Evolutionary conservation across 2,888 invertebrate genomes (phyloP).

Genomic region (Caprella mutica): DNA sequence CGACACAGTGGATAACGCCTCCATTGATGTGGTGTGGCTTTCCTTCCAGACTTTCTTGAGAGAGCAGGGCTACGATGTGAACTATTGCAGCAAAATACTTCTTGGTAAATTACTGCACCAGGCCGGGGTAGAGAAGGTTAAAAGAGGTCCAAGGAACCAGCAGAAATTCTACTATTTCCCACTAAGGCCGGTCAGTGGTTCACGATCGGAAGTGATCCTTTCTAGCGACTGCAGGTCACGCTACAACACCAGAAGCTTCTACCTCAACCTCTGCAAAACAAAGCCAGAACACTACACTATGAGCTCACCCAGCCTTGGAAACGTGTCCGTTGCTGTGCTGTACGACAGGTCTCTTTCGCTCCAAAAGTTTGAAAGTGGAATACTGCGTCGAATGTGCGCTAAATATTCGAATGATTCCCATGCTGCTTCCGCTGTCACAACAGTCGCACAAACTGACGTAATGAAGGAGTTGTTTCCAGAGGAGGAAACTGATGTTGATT

Average conservation of each 20-base stretch:
- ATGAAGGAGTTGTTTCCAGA: no score
- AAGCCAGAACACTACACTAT: slow-evolving; percentile 3
- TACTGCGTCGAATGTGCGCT: no score
- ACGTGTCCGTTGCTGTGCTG: slow-evolving; percentile 5
- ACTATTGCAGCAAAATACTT: slow-evolving; percentile 9
- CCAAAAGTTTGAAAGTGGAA: background rate
- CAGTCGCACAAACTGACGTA: no score
- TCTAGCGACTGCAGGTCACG: background rate
- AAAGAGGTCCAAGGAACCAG: background rate
- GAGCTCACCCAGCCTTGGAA: background rate
- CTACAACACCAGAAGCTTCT: background rate
- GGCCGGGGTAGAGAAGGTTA: slow-evolving; percentile 8
- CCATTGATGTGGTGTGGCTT: slow-evolving; percentile 10
- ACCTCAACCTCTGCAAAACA: background rate
- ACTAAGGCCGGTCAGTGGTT: background rate
- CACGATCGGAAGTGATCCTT: background rate
- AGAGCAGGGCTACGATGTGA: background rate
- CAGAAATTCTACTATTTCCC: slow-evolving; percentile 10
- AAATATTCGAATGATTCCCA: no score
- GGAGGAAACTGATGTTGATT: no score
- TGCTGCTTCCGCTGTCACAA: no score
- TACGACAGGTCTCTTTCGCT: background rate
- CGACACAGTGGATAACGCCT: slow-evolving; percentile 9
- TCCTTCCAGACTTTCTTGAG: slow-evolving; percentile 9
- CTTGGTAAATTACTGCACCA: slow-evolving; percentile 2